These are phyloP conservation scores for Lethenteron reissneri DNA, from an alignment of 2,113 vertebrate genomes.

Conservation along the genomic window DNA sequence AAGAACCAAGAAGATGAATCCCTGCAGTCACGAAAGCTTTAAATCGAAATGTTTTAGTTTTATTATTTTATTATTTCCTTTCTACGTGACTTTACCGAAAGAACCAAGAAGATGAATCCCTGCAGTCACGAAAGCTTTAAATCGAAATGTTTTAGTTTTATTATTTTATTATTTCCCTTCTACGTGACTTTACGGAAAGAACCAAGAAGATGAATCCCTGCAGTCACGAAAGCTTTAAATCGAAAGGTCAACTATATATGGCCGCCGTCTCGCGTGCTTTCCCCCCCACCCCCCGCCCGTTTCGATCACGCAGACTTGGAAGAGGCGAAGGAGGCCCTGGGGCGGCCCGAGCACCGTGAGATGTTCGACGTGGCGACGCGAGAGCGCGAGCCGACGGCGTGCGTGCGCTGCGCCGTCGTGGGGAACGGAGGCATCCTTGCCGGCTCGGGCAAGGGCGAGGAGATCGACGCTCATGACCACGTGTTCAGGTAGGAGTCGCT, in stretches of 20 bases:
- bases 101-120: too few species aligned
- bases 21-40: too few species aligned
- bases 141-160: too few species aligned
- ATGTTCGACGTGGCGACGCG: slow-evolving; percentile 28
- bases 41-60: too few species aligned
- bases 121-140: too few species aligned
- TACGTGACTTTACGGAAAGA: neutral
- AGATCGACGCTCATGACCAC: slow-evolving; percentile 38
- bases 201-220: too few species aligned
- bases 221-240: neutral
- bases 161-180: neutral
- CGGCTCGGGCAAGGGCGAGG: slow-evolving; percentile 24
- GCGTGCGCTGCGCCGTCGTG: slow-evolving; percentile 26
- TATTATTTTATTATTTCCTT: too few species aligned
- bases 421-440: slow-evolving; percentile 37
- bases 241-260: neutral
- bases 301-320: slow-evolving; percentile 18
- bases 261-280: neutral
- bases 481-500: slow-evolving; percentile 34
- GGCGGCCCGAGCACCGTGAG: slow-evolving; percentile 16
- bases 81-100: too few species aligned
- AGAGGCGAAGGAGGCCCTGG: slow-evolving; percentile 29
- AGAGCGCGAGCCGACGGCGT: slow-evolving; percentile 1
- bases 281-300: too few species aligned
- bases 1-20: too few species aligned